Conservation (phyloP, 2,797 vertebrate genomes). For the Pitangus sulphuratus region DNA sequence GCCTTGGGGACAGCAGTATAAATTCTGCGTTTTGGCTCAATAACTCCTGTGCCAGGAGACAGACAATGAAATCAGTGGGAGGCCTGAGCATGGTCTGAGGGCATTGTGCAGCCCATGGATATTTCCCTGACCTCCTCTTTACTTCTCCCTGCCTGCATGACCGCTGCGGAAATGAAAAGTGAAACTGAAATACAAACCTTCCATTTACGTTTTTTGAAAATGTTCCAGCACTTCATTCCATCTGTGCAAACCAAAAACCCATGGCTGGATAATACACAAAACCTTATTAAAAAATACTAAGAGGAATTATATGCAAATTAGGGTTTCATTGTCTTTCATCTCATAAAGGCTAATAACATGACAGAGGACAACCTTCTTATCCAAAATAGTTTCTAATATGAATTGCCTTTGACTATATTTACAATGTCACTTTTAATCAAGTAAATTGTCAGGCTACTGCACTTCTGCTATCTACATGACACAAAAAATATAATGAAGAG, state of each 20-base stretch:
- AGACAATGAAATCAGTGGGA: neutral
- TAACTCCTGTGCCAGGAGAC: neutral
- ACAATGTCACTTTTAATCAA: constrained; percentile 69
- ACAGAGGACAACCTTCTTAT: constrained; percentile 53
- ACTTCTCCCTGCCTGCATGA: neutral
- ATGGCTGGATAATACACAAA: neutral
- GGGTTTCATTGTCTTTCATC: constrained; percentile 48
- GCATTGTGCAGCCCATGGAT: neutral
- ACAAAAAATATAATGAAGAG: constrained; percentile 1
- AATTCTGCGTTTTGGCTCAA: neutral
- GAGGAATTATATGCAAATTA: constrained; percentile 53
- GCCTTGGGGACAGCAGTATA: neutral
- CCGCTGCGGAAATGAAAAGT: neutral
- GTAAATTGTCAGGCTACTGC: constrained; percentile 40
- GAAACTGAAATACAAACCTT: neutral
- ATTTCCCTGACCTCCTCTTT: neutral
- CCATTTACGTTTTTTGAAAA: neutral
- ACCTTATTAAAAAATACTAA: constrained; percentile 49
- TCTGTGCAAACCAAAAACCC: constrained; percentile 18
- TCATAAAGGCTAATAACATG: constrained; percentile 16
- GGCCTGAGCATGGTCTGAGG: neutral
- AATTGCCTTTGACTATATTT: constrained; percentile 67
- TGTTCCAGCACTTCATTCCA: constrained; percentile 4
- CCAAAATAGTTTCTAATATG: constrained; percentile 49
- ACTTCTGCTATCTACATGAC: neutral